Base-by-base conservation (phyloP, 2,888 invertebrate species). In the Netelia fuscicornis region DNA sequence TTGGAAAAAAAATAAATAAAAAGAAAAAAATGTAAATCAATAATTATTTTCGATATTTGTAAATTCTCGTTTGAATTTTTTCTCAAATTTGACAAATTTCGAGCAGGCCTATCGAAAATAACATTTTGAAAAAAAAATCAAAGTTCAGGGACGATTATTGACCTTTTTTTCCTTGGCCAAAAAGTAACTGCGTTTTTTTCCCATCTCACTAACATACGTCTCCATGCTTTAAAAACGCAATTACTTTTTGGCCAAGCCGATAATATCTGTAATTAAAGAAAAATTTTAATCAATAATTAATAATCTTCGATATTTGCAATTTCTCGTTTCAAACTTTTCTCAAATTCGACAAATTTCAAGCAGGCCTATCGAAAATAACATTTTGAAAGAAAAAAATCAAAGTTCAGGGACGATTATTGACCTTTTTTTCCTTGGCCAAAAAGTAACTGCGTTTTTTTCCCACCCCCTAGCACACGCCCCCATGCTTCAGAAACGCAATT, bases 141-240 rank as follows among this genome's bases (percentile, higher is more conserved):
- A 79, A 54, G 70, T 62, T 79, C 78, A 79, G 62, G 78, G 78
- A 71, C 64, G 78, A 23, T 37, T 37, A 37, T 37, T 6, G 37
- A 37, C 37, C 37, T 37, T 37, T 37, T 37, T 37, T 37, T 37
- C 37, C 0, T 37, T 37, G 37, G 37, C 37, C 37, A 37, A 37
- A 37, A 37, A 37, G 37, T 37, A 37, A 37, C 37, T 37, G 37
- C 37, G 37, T 37, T 37, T 37, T 37, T 37, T 37, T 0, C 6
- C 37, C 6, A 37, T 37, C 8, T 37, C 37, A 20, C 37, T 5
- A 37, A 0, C 6, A 8, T 37, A 37, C 37, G 37, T 6, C 6
- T 2, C 37, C 37, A 37, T 37, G 37, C 37, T 1, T 37, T 6
- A 6, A 8, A 37, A 37, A 37, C 37, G 37, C 37, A 37, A 6